Base-by-base conservation (phyloP, 23 tunicate species). In the Clavelina lepadiformis region DNA sequence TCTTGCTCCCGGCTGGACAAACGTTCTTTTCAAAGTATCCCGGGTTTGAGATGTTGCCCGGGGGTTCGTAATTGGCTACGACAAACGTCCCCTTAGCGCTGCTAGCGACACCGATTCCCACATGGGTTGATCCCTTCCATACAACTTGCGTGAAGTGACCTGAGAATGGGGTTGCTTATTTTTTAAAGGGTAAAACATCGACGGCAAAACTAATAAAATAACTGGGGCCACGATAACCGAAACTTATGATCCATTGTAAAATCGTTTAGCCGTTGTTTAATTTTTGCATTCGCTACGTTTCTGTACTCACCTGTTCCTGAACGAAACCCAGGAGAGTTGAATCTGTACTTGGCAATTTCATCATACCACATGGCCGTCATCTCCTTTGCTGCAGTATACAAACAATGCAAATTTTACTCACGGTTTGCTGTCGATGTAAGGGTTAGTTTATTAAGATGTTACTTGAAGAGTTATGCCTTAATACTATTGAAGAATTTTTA, bases 141-240 rank as follows among this genome's bases (percentile, higher is more conserved):
- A 91, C 98, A 6, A 91, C 73, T 67, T 91, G 98, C 35, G 98
- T 91, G 58, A 91, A 91, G 58, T 91, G 98, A 20, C 98, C 98
- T 86, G 72, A 6, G 7, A 20, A 41, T 8, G 49, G n/a, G n/a
- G n/a, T n/a, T n/a, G n/a, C n/a, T n/a, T n/a, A n/a, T n/a, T n/a
- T n/a, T n/a, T n/a, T n/a, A n/a, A n/a, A n/a, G n/a, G n/a, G n/a
- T n/a, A n/a, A n/a, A n/a, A n/a, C n/a, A n/a, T n/a, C n/a, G n/a
- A n/a, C n/a, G n/a, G n/a, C n/a, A n/a, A n/a, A n/a, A n/a, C n/a
- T n/a, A n/a, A n/a, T n/a, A n/a, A n/a, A n/a, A n/a, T n/a, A n/a
- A n/a, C n/a, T n/a, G n/a, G n/a, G n/a, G n/a, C n/a, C n/a, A n/a
- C n/a, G n/a, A n/a, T n/a, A n/a, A n/a, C n/a, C n/a, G n/a, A n/a